These are phyloP conservation scores for Drosophila burlai DNA, from an alignment of 1,140 invertebrate genomes.

Conservation along the genomic window DNA sequence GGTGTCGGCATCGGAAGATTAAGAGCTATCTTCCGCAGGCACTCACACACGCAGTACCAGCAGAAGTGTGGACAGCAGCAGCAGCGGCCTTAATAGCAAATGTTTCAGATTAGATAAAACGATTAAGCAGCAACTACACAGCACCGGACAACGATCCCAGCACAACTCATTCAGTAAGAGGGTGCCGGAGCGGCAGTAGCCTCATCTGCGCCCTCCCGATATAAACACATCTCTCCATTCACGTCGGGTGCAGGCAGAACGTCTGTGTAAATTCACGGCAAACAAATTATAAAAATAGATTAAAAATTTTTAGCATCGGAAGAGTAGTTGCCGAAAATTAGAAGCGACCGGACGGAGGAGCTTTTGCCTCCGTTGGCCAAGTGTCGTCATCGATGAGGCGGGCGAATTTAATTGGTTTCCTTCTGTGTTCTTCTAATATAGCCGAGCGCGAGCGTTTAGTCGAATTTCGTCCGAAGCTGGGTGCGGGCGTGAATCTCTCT, in stretches of 20 bases:
- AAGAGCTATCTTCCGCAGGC: slow-evolving; percentile 17
- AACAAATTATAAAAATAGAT: slow-evolving; percentile 76
- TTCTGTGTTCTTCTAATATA: slow-evolving; percentile 40
- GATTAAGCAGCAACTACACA: slow-evolving; percentile 65
- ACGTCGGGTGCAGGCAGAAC: slow-evolving; percentile 24
- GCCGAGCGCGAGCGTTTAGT: slow-evolving; percentile 60
- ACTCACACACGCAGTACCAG: slow-evolving; percentile 1
- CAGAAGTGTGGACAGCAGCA: slow-evolving; percentile 17
- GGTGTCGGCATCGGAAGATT: slow-evolving; percentile 24
- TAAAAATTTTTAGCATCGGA: slow-evolving; percentile 54
- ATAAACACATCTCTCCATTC: slow-evolving; percentile 9
- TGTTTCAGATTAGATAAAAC: slow-evolving; percentile 70
- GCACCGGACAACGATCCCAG: slow-evolving; percentile 16
- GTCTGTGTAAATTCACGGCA: slow-evolving; percentile 45
- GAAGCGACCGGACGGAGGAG: slow-evolving; percentile 27
- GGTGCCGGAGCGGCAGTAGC: slow-evolving; percentile 33
- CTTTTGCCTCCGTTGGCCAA: slow-evolving; percentile 43
- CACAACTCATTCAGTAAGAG: slow-evolving; percentile 65
- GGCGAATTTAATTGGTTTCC: slow-evolving; percentile 71
- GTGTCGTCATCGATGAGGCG: slow-evolving; percentile 73
- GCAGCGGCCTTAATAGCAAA: slow-evolving; percentile 31
- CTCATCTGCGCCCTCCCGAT: slow-evolving; percentile 28
- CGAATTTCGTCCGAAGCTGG: slow-evolving; percentile 64
- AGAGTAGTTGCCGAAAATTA: slow-evolving; percentile 74
- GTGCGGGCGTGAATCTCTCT: slow-evolving; percentile 65